Evolutionary conservation across 1,140 invertebrate species (phyloP), one percentile per base, ranked within the genome.

Genomic region (Drosophila serrata): DNA sequence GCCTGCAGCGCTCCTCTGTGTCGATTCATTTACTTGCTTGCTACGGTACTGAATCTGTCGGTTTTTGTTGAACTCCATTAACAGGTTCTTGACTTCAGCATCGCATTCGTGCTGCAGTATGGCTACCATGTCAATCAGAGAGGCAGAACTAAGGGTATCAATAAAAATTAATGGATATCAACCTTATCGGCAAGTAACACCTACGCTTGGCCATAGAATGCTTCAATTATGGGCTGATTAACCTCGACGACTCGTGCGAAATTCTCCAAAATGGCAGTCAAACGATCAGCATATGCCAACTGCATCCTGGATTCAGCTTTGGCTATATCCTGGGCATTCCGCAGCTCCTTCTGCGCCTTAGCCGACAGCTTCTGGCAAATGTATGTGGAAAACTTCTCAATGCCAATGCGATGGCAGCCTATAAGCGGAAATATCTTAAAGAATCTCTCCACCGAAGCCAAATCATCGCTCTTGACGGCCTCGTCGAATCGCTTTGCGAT

Each of bases 391-490:
- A 99, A 99, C 86, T 98, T 96, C 65, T 96, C 95, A 3, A 99
- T 94, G 0, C 99, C 99, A 88, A 98, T 97, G 45, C 97, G 95
- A 73, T 99, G 97, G 93, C 98, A 96, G 43, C 97, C 98, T 6
- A 99, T 94, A 24, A 99, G 94, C 3, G 99, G 99, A 93, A 99
- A 99, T 85, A 99, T 96, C 93, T 99, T 99, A 92, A 99, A 99
- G 93, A 99, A 98, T 73, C 98, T 97, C 95, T 99, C 98, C 17
- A 99, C 97, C 4, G 97, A 97, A 5, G 97, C 97, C 22, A 97
- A 94, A 93, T 99, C 98, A 90, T 98, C 96, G 48, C 95, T 95
- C 61, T 95, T 95, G 0, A 99, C 96, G 29, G 99, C 98, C 82
- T 99, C 97, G 90, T 99, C 97, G 92, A 99, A 98, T 82, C 97